These are phyloP conservation scores for Falcunculus frontatus DNA, from an alignment of 2,113 vertebrate genomes.

Conservation along the genomic window DNA sequence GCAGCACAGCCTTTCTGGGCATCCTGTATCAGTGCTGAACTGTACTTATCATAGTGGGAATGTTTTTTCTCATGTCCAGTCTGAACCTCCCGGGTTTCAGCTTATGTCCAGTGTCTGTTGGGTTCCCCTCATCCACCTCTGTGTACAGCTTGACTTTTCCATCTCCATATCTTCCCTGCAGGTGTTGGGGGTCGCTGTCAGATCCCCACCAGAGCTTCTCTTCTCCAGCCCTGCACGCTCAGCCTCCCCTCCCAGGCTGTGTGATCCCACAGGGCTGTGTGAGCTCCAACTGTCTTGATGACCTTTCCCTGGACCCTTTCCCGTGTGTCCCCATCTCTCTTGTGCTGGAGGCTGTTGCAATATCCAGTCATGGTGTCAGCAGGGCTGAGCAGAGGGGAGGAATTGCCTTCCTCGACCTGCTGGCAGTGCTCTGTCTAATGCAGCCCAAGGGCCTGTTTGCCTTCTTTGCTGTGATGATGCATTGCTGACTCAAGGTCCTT, in stretches of 20 bases:
- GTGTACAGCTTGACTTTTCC: neutral
- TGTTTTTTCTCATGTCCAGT: neutral
- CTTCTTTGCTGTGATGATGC: neutral
- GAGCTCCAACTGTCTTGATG: neutral
- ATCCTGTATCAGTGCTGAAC: neutral
- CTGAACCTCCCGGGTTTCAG: neutral
- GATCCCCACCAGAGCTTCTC: neutral
- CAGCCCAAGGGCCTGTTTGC: neutral
- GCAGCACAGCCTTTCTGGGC: neutral
- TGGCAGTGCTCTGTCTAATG: neutral
- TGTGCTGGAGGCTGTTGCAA: neutral
- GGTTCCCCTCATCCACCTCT: neutral
- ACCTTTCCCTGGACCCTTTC: neutral
- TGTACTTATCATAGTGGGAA: neutral
- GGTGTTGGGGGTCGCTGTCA: neutral
- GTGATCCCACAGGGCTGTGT: neutral
- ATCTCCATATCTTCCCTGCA: neutral
- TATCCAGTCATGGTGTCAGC: neutral
- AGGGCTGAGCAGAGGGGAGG: neutral
- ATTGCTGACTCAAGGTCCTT: neutral
- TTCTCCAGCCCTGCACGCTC: neutral
- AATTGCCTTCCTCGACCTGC: accelerated
- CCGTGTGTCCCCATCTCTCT: neutral
- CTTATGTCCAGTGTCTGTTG: neutral
- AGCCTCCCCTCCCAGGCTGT: neutral